Base-by-base conservation (phyloP, 2,113 vertebrate species). In the Calyptommatus sinebrachiatus region DNA sequence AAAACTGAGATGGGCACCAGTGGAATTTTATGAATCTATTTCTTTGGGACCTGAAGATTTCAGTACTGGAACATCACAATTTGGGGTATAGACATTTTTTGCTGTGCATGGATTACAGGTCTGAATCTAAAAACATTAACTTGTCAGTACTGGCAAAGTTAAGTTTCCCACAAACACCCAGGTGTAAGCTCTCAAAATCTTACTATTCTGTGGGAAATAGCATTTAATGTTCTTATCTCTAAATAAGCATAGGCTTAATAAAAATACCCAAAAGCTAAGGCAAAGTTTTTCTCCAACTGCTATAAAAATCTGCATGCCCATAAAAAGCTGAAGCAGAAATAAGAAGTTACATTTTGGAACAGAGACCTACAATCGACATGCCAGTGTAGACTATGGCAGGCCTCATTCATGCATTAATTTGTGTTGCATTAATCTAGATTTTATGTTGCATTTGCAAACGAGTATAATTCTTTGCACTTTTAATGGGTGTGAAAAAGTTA, bases 171-270 rank as follows among this genome's bases (percentile, higher is more conserved):
- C 48, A 65, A 72, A 29, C 14, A 53, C 35, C 48, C 50, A 41
- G 62, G 22, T 50, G 28, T 68, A 35, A 31, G n/a, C 11, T 68
- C 5, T 65, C 41, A 65, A 73, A 73, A 72, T 71, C 41, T 28
- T 14, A 16, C 21, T 73, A 28, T 53, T 79, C 61, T n/a, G 21
- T 53, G 61, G 24, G 53, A 66, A 73, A 41, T 35, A 62, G 28
- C 71, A 66, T 80, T 66, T 66, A 67, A 73, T 35, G 53, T 18
- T n/a, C 45, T 53, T 35, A 63, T 71, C 2, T 63, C 31, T 63
- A 22, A 57, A 66, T 65, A 80, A 80, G 73, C 24, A 8, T 29
- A 73, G 78, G n/a, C 48, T 66, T 73, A 80, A 73, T 73, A 67
- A 73, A 53, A 26, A n/a, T 14, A 65, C 35, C 22, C 41, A 66